These are phyloP conservation scores for Cheilosia vernalis DNA, from an alignment of 2,888 invertebrate species.

Conservation along the genomic window DNA sequence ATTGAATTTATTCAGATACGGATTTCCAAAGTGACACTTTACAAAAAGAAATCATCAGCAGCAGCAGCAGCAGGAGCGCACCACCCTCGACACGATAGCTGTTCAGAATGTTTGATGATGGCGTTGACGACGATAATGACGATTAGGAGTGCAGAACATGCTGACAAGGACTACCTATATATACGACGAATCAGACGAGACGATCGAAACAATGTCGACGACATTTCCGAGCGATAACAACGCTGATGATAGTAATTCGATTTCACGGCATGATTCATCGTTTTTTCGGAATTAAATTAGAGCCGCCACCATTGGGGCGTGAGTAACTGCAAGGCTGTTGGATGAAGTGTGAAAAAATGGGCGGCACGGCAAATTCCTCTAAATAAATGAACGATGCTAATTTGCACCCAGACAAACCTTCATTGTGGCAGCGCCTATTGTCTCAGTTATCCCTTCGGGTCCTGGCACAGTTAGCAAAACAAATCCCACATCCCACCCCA, in stretches of 20 bases:
- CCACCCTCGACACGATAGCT: slow-evolving; percentile 26
- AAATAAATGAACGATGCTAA: slow-evolving; percentile 68
- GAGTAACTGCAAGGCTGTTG: background rate
- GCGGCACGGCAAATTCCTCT: slow-evolving; percentile 25
- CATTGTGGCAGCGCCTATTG: slow-evolving; percentile 43
- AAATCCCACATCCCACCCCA: slow-evolving; percentile 32
- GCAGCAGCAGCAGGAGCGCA: slow-evolving; percentile 29
- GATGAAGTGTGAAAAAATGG: background rate
- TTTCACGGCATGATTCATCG: slow-evolving; percentile 73
- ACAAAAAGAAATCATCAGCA: slow-evolving; percentile 15
- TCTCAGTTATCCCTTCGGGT: slow-evolving; percentile 8
- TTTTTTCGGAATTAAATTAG: slow-evolving; percentile 70
- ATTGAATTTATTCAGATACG: slow-evolving; percentile 73
- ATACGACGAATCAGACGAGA: slow-evolving; percentile 47
- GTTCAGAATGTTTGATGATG: slow-evolving; percentile 69
- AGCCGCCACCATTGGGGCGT: background rate
- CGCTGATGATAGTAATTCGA: slow-evolving; percentile 72
- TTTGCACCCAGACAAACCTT: slow-evolving; percentile 59
- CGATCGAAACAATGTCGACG: slow-evolving; percentile 71
- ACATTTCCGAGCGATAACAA: slow-evolving; percentile 67
- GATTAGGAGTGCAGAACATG: slow-evolving; percentile 14
- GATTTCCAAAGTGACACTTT: slow-evolving; percentile 72
- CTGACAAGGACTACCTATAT: slow-evolving; percentile 30
- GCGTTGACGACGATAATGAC: slow-evolving; percentile 24
- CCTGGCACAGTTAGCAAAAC: background rate